Evolutionary conservation across 2,888 invertebrate genomes (phyloP), one percentile per base, ranked within the genome.

Genomic region (Drosophila tripunctata): DNA sequence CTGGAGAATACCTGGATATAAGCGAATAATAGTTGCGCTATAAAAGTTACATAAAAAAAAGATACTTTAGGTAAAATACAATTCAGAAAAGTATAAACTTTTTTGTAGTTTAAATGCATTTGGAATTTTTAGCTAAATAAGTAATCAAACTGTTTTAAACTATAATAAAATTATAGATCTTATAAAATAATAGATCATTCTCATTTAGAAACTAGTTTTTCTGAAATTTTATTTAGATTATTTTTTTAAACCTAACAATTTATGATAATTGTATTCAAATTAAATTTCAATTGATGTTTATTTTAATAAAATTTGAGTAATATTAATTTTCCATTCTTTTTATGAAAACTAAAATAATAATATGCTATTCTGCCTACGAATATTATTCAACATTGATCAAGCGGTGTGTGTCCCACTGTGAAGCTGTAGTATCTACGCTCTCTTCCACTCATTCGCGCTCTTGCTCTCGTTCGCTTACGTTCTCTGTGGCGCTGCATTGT

Each of bases 401-500:
- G 12, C 4, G 15, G 10, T 17, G 24, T 31, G 6, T 10, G 52
- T 12, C 22, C 66, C 75, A 74, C 70, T 75, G 73, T 74, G 47
- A 61, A 27, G 43, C 12, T 38, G n/a, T 64, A 35, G 27, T 27
- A 19, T 41, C 50, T 21, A 7, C 27, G 19, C 43, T 31, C 45
- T 40, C 41, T 22, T 51, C 8, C 35, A 35, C 45, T 61, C 41
- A n/a, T n/a, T n/a, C n/a, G n/a, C n/a, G n/a, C n/a, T 36, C n/a
- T 31, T 15, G 35, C 22, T 15, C 31, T 30, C 52, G 31, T n/a
- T n/a, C n/a, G n/a, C n/a, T n/a, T n/a, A n/a, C 50, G 31, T 31
- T 44, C 69, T 51, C 51, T 19, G 24, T 43, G n/a, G n/a, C n/a
- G 36, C 51, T 43, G 57, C 66, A 71, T 33, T 71, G 27, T 58